Percentiles rank a stretch among this genome's conserved stretches.
These are phyloP conservation scores for Motacilla alba DNA, from an alignment of 2,113 vertebrate species.

Conservation along the genomic window DNA sequence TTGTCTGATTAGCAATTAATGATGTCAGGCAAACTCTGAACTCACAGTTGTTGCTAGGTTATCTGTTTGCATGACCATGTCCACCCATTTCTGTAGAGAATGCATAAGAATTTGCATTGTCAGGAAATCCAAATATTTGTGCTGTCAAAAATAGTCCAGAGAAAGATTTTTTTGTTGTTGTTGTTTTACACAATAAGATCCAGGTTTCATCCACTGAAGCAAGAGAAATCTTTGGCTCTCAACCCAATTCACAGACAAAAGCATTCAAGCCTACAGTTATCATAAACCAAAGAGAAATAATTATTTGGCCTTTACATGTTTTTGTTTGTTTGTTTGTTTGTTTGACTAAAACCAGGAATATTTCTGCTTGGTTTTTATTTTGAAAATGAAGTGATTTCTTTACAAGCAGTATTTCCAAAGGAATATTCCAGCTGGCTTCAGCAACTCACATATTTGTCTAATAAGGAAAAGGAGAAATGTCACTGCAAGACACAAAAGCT, in stretches of 20 bases:
- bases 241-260: background rate
- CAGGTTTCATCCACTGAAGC: background rate
- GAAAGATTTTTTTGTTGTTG: background rate
- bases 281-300: background rate
- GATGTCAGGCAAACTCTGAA: background rate
- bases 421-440: slow-evolving; percentile 42
- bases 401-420: slow-evolving; percentile 21
- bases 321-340: background rate
- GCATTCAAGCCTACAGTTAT: background rate
- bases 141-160: background rate
- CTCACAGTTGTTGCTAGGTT: background rate
- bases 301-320: background rate
- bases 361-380: slow-evolving; percentile 12
- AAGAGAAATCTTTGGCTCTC: background rate
- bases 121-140: background rate
- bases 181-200: background rate
- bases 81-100: background rate
- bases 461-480: slow-evolving; percentile 16
- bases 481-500: slow-evolving; percentile 14
- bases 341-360: background rate
- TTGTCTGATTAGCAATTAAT: background rate
- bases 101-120: background rate
- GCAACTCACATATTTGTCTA: background rate
- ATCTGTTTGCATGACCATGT: background rate
- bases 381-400: background rate